Evolutionary conservation across 1,140 invertebrate genomes (phyloP).

Genomic region (Pseudomyrmex concolor): DNA sequence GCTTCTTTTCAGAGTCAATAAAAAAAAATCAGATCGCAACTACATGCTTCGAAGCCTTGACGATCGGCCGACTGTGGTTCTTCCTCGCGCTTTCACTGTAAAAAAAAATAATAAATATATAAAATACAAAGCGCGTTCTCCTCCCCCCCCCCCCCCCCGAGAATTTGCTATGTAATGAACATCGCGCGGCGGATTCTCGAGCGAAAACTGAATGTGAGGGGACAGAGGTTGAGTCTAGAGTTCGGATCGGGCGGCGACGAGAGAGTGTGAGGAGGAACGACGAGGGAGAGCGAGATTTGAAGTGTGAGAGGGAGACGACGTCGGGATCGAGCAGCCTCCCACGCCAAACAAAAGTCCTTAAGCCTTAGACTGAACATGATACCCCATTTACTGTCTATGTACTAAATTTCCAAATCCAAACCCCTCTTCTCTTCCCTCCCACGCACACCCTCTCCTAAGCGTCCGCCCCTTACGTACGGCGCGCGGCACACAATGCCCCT

Average conservation of each 20-base stretch:
- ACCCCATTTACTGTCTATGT: constrained; percentile 84
- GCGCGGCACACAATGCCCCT: constrained; percentile 35
- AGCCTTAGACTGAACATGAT: constrained; percentile 85
- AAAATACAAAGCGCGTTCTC: no score
- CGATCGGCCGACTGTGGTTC: neutral
- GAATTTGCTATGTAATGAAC: neutral
- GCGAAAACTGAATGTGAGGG: constrained; percentile 38
- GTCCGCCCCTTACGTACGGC: constrained; percentile 47
- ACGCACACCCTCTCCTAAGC: constrained; percentile 3
- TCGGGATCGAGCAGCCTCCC: constrained; percentile 81
- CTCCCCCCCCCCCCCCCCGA: no score
- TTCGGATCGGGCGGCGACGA: neutral
- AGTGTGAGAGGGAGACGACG: constrained; percentile 46
- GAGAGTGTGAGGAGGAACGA: neutral
- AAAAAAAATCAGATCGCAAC: constrained; percentile 40
- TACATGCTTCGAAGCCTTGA: neutral
- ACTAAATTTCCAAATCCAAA: constrained; percentile 83
- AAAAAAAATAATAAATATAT: no score
- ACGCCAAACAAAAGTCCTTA: constrained; percentile 85
- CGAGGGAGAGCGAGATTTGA: constrained; percentile 32
- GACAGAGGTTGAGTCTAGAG: constrained; percentile 49
- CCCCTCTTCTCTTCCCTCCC: constrained; percentile 8
- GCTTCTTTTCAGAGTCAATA: constrained; percentile 16
- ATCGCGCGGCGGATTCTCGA: neutral
- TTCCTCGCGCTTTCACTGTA: no score